Conservation (phyloP, 1,140 invertebrate species). For the Zelostemma sp. region DNA sequence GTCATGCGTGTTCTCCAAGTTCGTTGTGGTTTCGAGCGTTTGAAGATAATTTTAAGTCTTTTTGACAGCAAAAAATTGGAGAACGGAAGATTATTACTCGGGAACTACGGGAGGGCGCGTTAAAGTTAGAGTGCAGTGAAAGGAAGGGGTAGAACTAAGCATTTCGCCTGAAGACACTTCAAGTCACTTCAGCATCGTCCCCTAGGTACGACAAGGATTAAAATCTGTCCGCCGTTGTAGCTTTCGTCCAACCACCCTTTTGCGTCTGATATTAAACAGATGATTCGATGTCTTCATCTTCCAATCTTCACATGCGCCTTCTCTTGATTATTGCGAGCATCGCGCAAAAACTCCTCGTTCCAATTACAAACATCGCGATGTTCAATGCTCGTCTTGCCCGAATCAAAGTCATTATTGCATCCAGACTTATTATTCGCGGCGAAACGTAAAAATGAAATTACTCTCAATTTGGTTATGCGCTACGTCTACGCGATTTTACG, state of each 20-base stretch:
- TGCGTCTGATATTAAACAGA: conserved; percentile 61
- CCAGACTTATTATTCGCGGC: no score
- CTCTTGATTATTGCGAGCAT: neutral
- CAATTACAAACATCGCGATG: no score
- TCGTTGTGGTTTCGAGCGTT: conserved; percentile 12
- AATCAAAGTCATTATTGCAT: no score
- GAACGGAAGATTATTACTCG: conserved; percentile 61
- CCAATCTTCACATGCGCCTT: conserved; percentile 36
- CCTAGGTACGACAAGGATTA: conserved; percentile 67
- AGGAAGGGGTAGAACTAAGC: conserved; percentile 67
- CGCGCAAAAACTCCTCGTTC: no score
- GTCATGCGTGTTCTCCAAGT: neutral
- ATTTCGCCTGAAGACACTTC: conserved; percentile 70
- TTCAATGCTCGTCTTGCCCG: no score
- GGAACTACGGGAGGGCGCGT: conserved; percentile 42
- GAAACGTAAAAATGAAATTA: neutral
- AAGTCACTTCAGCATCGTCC: conserved; percentile 68
- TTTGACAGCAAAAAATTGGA: conserved; percentile 57
- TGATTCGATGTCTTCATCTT: conserved; percentile 59
- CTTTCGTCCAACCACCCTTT: conserved; percentile 48
- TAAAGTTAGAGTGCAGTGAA: conserved; percentile 50
- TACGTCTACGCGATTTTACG: conserved; percentile 19
- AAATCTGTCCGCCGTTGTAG: conserved; percentile 65
- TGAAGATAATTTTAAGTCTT: conserved; percentile 42
- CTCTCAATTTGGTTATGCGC: neutral